Percentiles rank a stretch among this genome's conserved stretches.
Conservation (phyloP, 2,888 invertebrate species). For the Erebia aethiops region DNA sequence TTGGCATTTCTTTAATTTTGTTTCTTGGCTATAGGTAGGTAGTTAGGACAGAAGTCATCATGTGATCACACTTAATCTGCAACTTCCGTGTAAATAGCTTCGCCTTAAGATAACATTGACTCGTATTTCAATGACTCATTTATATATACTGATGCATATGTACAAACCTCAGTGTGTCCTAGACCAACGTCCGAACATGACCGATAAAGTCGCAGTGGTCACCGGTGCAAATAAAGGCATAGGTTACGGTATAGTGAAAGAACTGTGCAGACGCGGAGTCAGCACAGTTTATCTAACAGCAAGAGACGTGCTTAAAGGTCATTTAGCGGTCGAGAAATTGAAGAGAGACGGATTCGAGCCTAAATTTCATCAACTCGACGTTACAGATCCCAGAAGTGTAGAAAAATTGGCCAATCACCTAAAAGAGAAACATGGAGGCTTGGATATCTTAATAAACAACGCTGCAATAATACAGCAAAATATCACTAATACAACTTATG, state of each 20-base stretch:
- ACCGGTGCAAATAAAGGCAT: conserved; percentile 87
- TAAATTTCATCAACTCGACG: conserved; percentile 48
- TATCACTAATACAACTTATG: conserved; percentile 42
- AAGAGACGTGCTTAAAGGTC: conserved; percentile 78
- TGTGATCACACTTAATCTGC: too few relatives aligned
- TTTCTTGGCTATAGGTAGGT: too few relatives aligned
- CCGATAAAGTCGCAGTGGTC: conserved; percentile 63
- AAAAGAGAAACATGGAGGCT: conserved; percentile 46
- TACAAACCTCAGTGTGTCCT: conserved; percentile 13
- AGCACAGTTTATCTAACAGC: conserved; percentile 86
- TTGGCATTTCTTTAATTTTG: too few relatives aligned
- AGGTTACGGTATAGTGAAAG: conserved; percentile 84
- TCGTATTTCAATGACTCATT: conserved; percentile 17
- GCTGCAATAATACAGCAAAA: conserved; percentile 45
- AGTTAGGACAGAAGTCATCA: neutral
- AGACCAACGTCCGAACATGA: conserved; percentile 42
- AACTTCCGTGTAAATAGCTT: neutral
- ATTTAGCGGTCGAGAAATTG: conserved; percentile 78
- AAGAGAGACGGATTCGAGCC: conserved; percentile 73
- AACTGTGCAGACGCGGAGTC: conserved; percentile 82
- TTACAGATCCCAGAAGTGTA: conserved; percentile 46
- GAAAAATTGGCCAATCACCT: conserved; percentile 45
- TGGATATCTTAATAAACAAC: conserved; percentile 53
- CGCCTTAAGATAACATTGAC: conserved; percentile 20
- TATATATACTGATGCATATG: conserved; percentile 15